Evolutionary conservation across 2,113 vertebrate genomes (phyloP).

Genomic region (Cichladusa arquata): DNA sequence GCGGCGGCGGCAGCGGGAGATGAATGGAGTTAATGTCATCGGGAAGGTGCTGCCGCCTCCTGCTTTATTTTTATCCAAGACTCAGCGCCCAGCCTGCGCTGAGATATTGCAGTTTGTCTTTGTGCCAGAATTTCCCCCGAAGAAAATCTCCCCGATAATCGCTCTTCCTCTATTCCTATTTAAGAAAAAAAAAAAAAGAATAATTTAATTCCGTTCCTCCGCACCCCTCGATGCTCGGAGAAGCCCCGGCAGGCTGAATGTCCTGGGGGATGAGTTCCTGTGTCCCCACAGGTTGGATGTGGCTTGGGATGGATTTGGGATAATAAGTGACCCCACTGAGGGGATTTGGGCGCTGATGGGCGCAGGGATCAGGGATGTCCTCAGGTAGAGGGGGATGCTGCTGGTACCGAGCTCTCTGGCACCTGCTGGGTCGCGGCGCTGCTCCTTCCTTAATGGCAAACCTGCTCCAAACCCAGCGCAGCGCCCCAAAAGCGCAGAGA

Average conservation of each 20-base stretch:
- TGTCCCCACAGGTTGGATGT: rapidly evolving
- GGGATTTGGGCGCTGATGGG: rapidly evolving
- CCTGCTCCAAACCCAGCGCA: rapidly evolving
- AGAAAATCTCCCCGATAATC: not conserved
- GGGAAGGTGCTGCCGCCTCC: slow-evolving; percentile 34
- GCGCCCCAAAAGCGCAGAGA: not conserved
- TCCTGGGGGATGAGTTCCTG: rapidly evolving
- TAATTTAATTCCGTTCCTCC: rapidly evolving
- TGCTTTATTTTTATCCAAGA: slow-evolving; percentile 37
- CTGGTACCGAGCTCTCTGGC: rapidly evolving
- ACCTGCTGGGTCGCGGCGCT: not conserved
- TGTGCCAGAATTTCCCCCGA: not conserved
- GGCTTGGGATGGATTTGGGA: not conserved
- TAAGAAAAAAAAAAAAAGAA: too few species aligned
- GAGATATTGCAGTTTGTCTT: not conserved
- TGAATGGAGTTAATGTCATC: slow-evolving; percentile 26
- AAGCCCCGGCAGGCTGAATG: rapidly evolving
- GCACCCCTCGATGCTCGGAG: rapidly evolving
- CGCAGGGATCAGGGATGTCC: not conserved
- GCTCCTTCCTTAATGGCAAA: not conserved
- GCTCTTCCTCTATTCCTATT: not conserved
- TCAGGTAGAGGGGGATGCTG: rapidly evolving
- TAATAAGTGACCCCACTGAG: rapidly evolving
- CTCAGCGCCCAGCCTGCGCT: not conserved
- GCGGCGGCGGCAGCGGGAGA: slow-evolving; percentile 4